A percentile compares a stretch with the other conserved stretches of the same genome.
These are phyloP conservation scores for Vimba vimba DNA, from an alignment of 2,113 vertebrate species.

Conservation along the genomic window DNA sequence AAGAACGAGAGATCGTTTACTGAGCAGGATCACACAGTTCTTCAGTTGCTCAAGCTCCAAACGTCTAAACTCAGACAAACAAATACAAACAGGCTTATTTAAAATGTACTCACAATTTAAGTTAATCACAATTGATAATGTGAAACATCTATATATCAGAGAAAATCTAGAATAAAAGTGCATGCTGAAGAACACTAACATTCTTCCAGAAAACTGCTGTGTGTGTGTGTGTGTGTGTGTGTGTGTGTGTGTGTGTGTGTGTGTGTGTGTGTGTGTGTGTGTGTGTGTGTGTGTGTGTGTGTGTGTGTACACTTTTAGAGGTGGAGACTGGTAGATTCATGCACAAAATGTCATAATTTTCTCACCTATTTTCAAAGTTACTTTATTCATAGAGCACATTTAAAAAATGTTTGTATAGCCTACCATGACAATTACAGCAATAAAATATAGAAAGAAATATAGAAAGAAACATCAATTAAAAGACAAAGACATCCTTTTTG, in stretches of 20 bases:
- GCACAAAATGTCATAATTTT: neutral
- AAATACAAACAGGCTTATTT: too few species aligned
- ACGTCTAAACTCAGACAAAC: too few species aligned
- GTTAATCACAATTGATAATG: too few species aligned
- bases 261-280: neutral
- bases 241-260: too few species aligned
- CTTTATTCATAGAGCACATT: neutral
- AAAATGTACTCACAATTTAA: too few species aligned
- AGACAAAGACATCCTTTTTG: neutral
- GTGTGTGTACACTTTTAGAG: too few species aligned
- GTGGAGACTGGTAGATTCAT: too few species aligned
- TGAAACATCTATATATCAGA: neutral
- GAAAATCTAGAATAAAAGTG: neutral
- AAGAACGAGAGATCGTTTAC: neutral
- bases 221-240: neutral
- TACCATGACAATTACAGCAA: neutral
- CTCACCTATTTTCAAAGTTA: neutral
- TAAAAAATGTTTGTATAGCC: neutral
- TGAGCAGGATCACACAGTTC: too few species aligned
- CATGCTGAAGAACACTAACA: too few species aligned
- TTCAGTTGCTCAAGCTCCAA: too few species aligned
- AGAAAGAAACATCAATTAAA: neutral
- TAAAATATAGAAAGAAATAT: neutral
- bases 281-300: neutral
- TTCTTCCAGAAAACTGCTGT: too few species aligned